These are phyloP conservation scores for Acrocephalus scirpaceus DNA, from an alignment of 2,797 vertebrate species.

Conservation along the genomic window DNA sequence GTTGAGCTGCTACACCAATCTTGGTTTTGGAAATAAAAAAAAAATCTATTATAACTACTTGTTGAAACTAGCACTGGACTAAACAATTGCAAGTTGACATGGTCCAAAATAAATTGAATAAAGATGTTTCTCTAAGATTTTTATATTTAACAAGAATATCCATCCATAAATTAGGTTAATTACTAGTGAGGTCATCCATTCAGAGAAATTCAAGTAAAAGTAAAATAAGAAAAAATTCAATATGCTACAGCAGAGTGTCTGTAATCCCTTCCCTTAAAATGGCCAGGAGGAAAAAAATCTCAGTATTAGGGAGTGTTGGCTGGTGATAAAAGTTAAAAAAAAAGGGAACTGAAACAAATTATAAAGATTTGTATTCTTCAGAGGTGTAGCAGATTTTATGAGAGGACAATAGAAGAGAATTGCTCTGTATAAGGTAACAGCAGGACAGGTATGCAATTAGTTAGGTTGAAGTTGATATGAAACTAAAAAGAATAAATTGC, in stretches of 20 bases:
- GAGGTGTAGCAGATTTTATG: background rate
- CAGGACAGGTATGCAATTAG: background rate
- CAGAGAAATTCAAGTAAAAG: background rate
- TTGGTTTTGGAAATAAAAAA: background rate
- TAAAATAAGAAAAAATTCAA: background rate
- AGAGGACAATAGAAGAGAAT: background rate
- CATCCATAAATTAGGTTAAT: background rate
- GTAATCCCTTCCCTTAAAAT: background rate
- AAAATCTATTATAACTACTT: background rate
- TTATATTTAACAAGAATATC: background rate
- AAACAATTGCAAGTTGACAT: background rate
- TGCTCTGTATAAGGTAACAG: background rate
- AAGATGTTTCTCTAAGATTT: background rate
- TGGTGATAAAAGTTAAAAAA: background rate
- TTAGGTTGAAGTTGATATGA: background rate
- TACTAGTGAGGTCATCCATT: background rate
- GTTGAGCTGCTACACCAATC: background rate
- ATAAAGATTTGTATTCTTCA: background rate
- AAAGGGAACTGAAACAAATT: background rate
- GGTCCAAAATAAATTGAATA: background rate
- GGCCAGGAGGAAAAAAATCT: background rate
- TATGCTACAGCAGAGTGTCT: background rate
- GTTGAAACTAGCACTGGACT: background rate
- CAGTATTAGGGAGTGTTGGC: background rate
- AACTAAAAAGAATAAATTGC: background rate